Percentiles rank a stretch among this genome's conserved stretches.
These are phyloP conservation scores for Eupelmus urozonus DNA, from an alignment of 2,888 invertebrate genomes.

Conservation along the genomic window DNA sequence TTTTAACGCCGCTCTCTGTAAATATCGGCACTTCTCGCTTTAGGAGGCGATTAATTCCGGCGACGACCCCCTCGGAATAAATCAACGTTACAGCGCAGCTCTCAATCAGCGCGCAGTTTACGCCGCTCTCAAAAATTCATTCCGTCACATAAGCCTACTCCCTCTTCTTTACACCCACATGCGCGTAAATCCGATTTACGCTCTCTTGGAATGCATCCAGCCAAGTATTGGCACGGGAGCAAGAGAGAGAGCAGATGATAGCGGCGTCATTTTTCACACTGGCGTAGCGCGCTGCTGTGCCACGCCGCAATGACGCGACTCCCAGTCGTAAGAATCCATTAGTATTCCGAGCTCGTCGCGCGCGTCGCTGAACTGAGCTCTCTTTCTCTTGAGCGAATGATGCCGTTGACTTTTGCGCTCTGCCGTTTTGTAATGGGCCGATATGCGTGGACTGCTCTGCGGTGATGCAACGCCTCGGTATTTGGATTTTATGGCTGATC, in stretches of 20 bases:
- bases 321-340: conserved; percentile 22
- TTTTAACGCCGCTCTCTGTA: too few species aligned
- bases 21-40: too few species aligned
- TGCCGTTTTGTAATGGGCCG: not conserved
- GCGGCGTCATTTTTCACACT: conserved; percentile 19
- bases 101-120: too few species aligned
- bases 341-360: conserved; percentile 2
- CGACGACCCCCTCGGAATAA: too few species aligned
- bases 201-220: conserved; percentile 34
- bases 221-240: not conserved
- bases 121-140: too few species aligned
- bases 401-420: conserved; percentile 15
- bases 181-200: not conserved
- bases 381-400: not conserved
- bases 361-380: not conserved
- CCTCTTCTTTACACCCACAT: too few species aligned
- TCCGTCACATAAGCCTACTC: too few species aligned
- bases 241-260: not conserved
- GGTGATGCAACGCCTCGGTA: too few species aligned
- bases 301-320: not conserved
- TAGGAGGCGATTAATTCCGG: too few species aligned
- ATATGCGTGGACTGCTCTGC: not conserved
- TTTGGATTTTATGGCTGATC: too few species aligned
- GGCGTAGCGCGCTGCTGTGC: too few species aligned
- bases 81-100: too few species aligned